Conservation (phyloP, 1,140 invertebrate species). For the Arctopsyche grandis region DNA sequence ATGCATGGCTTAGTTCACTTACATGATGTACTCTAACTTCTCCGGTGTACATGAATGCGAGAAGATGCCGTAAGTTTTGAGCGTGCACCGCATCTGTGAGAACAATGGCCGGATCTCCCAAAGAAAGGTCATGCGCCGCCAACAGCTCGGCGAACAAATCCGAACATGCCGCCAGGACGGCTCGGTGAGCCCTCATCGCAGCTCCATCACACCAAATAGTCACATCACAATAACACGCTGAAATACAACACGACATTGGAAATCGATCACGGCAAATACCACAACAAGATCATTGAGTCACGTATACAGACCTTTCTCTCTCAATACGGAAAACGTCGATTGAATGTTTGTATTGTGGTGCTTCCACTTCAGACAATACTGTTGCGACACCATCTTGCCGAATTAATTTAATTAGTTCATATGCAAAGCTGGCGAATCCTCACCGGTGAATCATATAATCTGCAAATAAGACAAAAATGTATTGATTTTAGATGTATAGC, state of each 20-base stretch:
- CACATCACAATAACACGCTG: conserved; percentile 91
- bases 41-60: conserved; percentile 96
- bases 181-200: conserved; percentile 86
- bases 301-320: conserved; percentile 68
- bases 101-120: conserved; percentile 62
- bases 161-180: conserved; percentile 77
- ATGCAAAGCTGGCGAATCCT: too few relatives aligned
- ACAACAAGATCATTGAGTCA: background rate
- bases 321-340: conserved; percentile 88
- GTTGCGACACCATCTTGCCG: conserved; percentile 75
- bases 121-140: conserved; percentile 79
- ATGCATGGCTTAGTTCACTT: conserved; percentile 64
- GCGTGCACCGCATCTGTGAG: conserved; percentile 78
- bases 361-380: conserved; percentile 91
- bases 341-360: conserved; percentile 91
- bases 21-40: conserved; percentile 95
- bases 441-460: too few relatives aligned
- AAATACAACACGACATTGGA: conserved; percentile 40
- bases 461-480: too few relatives aligned
- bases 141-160: conserved; percentile 90
- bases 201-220: conserved; percentile 90
- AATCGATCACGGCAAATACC: background rate
- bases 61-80: conserved; percentile 79
- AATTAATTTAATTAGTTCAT: background rate
- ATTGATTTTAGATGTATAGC: too few relatives aligned